Base-by-base conservation (phyloP, 1,140 invertebrate genomes). In the Neoseiulus cucumeris region DNA sequence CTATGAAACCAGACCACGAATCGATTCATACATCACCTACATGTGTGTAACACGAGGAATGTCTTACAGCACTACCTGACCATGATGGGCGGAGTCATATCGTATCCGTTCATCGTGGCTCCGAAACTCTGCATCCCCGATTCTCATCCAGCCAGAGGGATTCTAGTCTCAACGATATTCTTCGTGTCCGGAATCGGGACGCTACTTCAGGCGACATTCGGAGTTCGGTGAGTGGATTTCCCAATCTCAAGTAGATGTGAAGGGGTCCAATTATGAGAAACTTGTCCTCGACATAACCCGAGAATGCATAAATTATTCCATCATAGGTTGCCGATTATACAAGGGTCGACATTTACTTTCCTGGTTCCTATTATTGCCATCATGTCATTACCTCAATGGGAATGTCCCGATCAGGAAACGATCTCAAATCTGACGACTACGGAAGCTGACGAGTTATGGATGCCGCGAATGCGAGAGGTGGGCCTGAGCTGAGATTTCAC, bases 141-240 rank as follows among this genome's bases (percentile, higher is more conserved):
- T 66, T 81, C 84, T 44, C 85, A 88, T 74, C 85, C 86, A 0
- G 81, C 84, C n/a, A 78, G 83, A 47, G 85, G 82, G 68, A 81
- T 88, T 70, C 84, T 93, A 25, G 87, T 91, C 66, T 87, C 85
- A 0, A 90, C 88, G 0, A 87, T 89, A 80, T 88, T 91, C 65
- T 89, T 92, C 71, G 85, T 90, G 4, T 87, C 87, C 28, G 89
- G 88, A 14, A 74, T 92, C 0, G 82, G 87, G 1, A 91, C 89
- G 0, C 82, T 86, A 68, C 68, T 91, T 1, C 89, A 91, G 74
- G 79, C 82, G 5, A 86, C 85, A 0, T 81, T 91, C 74, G 89
- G 89, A 7, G 84, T 85, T 64, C 86, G 84, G 84, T 84, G 73
- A 71, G 42, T 59, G 14, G 17, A 14, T 68, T 22, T 66, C 64